Evolutionary conservation across 2,113 vertebrate genomes (phyloP).

Genomic region (Notechis scutatus): DNA sequence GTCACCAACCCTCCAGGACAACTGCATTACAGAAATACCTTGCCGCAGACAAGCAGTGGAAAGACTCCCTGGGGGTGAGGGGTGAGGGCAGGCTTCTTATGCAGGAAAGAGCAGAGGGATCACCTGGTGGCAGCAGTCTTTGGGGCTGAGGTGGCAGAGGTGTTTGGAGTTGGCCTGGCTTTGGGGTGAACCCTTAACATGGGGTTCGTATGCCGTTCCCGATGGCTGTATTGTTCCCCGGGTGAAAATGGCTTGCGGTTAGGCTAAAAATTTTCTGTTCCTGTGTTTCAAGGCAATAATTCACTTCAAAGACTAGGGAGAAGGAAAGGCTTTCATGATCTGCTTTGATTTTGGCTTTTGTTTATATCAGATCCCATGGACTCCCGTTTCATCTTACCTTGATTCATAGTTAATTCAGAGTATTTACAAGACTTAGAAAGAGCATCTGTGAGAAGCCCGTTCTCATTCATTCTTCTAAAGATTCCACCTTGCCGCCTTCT

Average conservation of each 20-base stretch:
- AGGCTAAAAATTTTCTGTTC: constrained; percentile 3
- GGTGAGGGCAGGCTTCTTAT: not conserved
- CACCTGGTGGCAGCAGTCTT: not conserved
- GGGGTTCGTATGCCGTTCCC: not conserved
- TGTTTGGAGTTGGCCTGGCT: not conserved
- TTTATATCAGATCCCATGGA: not conserved
- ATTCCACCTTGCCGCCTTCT: no score
- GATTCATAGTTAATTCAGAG: not conserved
- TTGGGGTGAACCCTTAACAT: not conserved
- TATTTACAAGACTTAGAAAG: no score
- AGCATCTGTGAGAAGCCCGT: no score
- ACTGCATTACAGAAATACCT: not conserved
- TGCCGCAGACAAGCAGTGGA: not conserved
- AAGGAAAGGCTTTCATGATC: not conserved
- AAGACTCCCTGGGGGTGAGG: no score
- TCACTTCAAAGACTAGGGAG: not conserved
- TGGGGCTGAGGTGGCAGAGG: not conserved
- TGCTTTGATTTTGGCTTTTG: not conserved
- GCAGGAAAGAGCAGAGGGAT: not conserved
- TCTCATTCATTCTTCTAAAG: no score
- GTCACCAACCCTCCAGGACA: not conserved
- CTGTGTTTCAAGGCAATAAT: not conserved
- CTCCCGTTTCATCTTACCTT: not conserved
- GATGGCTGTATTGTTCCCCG: not conserved
- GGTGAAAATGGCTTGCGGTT: constrained; percentile 5